Base-by-base conservation (phyloP, 2,797 vertebrate genomes). In the Jordanella pulchra region DNA sequence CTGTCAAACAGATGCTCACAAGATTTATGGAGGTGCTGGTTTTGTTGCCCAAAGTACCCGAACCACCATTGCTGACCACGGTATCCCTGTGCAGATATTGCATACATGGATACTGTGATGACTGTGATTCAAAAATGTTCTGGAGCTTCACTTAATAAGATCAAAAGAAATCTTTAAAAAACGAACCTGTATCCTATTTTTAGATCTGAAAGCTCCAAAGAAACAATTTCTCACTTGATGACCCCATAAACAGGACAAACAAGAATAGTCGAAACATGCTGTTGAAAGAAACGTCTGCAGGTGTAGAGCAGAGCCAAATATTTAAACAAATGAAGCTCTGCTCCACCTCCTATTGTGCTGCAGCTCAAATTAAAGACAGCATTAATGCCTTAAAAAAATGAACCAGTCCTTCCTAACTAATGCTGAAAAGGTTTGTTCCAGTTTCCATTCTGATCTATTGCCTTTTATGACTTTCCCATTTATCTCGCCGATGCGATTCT, bases 401-500 rank as follows among this genome's bases (percentile, higher is more conserved):
- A 5, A 42, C 39, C 23, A 25, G 35, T 63, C 35, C 60, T 63
- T 23, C 11, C 32, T 25, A n/a, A 63, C 21, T 9, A 14, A 42
- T 2, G 15, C 60, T 12, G 13, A 42, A 25, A 63, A 63, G 35
- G 60, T 63, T 63, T 42, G 23, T n/a, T 42, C 35, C 60, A 25
- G n/a, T 42, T 25, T 25, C n/a, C 60, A 42, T 12, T 42, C 60
- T n/a, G 32, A 23, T n/a, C 60, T 63, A 13, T 35, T 42, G 35
- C 21, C 21, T 63, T 63, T 76, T 21, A 65, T n/a, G 32, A 67
- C 35, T 48, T 30, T 27, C 53, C 71, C 7, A 77, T 79, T 69
- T 3, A 64, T 75, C 79, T 30, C 2, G 15, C 65, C 48, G 21
- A 47, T 21, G 55, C 47, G 44, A 35, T 82, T 76, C 54, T 71